Percentiles rank a stretch among this genome's conserved stretches.
phyloP scores from a whole-genome alignment of 2,113 vertebrate genomes.

The Fregata magnificens region DNA sequence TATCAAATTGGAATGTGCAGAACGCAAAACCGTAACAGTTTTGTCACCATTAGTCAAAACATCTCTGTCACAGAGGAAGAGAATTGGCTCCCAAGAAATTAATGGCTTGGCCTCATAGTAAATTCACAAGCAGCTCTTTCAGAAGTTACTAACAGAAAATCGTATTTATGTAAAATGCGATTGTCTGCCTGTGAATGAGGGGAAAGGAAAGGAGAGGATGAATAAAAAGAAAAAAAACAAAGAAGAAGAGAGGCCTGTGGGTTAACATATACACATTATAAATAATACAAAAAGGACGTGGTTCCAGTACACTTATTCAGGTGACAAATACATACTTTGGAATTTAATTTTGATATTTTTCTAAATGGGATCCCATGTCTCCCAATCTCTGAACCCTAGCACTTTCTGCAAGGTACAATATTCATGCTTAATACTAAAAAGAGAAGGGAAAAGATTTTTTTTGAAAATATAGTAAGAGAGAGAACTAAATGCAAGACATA shows the following conservation, averaged over 20 bases:
- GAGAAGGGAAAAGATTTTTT: neutral
- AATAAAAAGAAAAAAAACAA: neutral
- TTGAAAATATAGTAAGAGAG: neutral
- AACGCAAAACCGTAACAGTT: neutral
- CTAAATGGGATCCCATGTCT: neutral
- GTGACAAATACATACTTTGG: neutral
- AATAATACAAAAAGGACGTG: neutral
- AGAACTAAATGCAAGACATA: neutral
- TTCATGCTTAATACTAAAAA: neutral
- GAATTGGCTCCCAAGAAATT: neutral
- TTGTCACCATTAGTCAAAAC: slow-evolving; percentile 9
- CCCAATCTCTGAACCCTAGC: neutral
- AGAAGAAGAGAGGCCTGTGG: neutral
- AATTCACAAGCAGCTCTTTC: neutral
- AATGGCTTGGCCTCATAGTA: neutral
- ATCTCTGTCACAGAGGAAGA: neutral
- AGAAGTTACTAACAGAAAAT: neutral
- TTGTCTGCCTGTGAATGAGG: neutral
- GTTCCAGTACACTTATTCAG: neutral
- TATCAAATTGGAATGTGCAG: neutral
- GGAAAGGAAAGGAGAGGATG: neutral
- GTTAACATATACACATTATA: neutral
- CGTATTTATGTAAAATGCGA: neutral
- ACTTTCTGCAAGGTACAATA: neutral
- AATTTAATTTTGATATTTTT: neutral